Conservation (phyloP, 2,888 invertebrate genomes). For the Terebella lapidaria region DNA sequence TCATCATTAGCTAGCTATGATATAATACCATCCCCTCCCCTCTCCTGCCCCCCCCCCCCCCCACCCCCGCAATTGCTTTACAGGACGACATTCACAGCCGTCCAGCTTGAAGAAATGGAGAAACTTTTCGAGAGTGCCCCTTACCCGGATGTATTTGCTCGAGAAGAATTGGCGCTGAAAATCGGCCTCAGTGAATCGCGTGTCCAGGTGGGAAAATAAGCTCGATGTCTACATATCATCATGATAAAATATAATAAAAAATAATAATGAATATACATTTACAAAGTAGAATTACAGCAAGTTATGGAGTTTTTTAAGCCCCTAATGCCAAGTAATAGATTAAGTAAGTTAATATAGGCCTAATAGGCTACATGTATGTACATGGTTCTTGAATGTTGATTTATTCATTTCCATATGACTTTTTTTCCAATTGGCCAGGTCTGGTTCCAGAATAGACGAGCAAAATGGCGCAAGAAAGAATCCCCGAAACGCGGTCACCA, state of each 20-base stretch:
- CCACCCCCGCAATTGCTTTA: too few species aligned
- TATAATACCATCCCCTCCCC: too few species aligned
- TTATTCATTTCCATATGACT: background rate
- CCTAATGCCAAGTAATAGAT: too few species aligned
- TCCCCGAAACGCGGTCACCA: conserved; percentile 44
- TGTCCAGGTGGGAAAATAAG: conserved; percentile 46
- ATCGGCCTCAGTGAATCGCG: conserved; percentile 76
- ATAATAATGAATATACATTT: too few species aligned
- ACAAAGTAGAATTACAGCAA: too few species aligned
- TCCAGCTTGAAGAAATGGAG: conserved; percentile 88
- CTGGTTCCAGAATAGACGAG: conserved; percentile 98
- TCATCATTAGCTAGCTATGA: too few species aligned
- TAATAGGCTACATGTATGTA: too few species aligned
- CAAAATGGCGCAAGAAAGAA: conserved; percentile 99
- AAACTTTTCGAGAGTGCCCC: conserved; percentile 91
- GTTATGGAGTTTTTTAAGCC: too few species aligned
- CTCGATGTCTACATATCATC: background rate
- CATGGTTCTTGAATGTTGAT: background rate
- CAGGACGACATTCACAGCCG: conserved; percentile 93
- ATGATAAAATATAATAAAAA: too few species aligned
- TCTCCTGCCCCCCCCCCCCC: too few species aligned
- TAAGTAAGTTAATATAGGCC: too few species aligned
- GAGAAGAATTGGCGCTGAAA: conserved; percentile 87
- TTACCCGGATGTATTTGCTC: conserved; percentile 91
- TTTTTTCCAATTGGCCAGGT: conserved; percentile 67